Evolutionary conservation across 2,888 invertebrate species (phyloP), one percentile per base, ranked within the genome.

Genomic region (Tholera decimalis): DNA sequence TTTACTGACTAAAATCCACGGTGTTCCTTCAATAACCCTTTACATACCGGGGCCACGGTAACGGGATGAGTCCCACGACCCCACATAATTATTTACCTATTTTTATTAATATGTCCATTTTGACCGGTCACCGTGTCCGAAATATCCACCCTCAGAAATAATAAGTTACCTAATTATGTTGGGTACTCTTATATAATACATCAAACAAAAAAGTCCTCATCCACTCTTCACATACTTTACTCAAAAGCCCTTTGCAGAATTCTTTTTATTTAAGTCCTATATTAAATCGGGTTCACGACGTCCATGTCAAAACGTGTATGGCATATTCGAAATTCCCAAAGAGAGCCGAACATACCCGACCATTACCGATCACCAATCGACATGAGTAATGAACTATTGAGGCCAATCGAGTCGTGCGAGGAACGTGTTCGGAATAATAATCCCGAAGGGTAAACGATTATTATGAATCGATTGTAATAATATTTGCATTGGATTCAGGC

Each of bases 361-460:
- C 73, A 74, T 74, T 77, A 73, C 76, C 58, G 63, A 65, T 67
- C 78, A 53, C 53, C 73, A 76, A 69, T 73, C 80, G 83, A 73
- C 82, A 75, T 77, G 83, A 83, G 83, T 83, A 82, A 83, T 83
- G 84, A 83, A 83, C 81, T 83, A 82, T 83, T 77, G 79, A 80
- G 57, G 79, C 69, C 82, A 83, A 83, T 83, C 70, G 73, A 67
- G 59, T 72, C 69, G 64, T 56, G 66, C 46, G 71, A 67, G 66
- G 53, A 73, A 82, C 75, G 82, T 61, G 66, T 58, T 60, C 62
- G 22, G 81, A 82, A 83, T 83, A 57, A 71, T 56, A 79, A 74
- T 61, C 47, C 61, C 73, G 73, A 57, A 53, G 39, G 61, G 55
- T 60, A 59, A 63, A 44, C 64, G 74, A 77, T 77, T 74, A 74